Conservation (phyloP, 2,797 vertebrate species). For the Telmatherina bonti region DNA sequence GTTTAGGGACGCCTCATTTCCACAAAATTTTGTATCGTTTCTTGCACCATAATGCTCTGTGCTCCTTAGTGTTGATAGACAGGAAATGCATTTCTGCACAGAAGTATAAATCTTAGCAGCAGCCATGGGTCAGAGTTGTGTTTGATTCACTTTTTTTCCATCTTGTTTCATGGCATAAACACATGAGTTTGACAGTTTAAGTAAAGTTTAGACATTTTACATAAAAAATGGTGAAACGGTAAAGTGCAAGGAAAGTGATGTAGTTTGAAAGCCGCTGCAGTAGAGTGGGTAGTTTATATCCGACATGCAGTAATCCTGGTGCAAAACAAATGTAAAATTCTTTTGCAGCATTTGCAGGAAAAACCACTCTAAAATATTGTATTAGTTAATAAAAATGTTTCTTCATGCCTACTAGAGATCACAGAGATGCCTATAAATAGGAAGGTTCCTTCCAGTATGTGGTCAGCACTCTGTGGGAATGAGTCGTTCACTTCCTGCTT, state of each 20-base stretch:
- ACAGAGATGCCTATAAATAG: background rate
- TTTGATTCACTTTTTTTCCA: background rate
- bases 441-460: background rate
- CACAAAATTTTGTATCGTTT: background rate
- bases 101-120: background rate
- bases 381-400: background rate
- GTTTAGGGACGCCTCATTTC: background rate
- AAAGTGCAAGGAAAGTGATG: background rate
- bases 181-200: background rate
- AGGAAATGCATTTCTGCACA: background rate
- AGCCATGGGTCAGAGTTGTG: too few relatives aligned
- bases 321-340: background rate
- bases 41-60: background rate
- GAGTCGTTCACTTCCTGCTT: background rate
- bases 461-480: background rate
- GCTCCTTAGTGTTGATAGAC: background rate
- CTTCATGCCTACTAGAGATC: background rate
- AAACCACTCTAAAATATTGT: background rate
- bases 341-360: background rate
- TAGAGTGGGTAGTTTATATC: background rate
- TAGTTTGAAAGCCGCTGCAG: background rate
- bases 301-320: too few relatives aligned
- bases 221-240: background rate
- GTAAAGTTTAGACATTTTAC: background rate
- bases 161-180: background rate